Evolutionary conservation across 1,140 invertebrate species (phyloP), one percentile per base, ranked within the genome.

Genomic region (Laupala kohalensis): DNA sequence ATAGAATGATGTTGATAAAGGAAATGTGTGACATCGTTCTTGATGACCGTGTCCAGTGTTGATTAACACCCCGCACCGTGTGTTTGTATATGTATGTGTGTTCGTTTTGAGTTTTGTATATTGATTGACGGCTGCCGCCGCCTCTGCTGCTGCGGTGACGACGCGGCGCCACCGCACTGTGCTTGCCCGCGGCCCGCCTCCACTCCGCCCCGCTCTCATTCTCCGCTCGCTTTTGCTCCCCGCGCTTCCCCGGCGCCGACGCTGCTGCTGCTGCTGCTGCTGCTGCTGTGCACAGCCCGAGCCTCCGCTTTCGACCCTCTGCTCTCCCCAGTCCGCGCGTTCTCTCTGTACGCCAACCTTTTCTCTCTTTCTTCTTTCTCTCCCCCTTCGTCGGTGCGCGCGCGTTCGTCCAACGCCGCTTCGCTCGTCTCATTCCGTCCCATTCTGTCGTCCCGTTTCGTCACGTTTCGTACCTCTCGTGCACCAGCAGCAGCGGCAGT

Each of bases 81-180:
- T 53, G 9, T 53, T 53, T 19, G 19, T 53, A 13, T 13, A 53
- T 19, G 37, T 53, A 19, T 53, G 19, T 53, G 37, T 19, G 19
- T 19, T 53, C 37, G 37, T 53, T 53, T 53, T 19, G 37, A 53
- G 37, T 53, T 53, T 53, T 53, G 37, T 53, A 53, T 53, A 53
- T 53, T 53, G 37, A 53, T 53, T 53, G 37, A 53, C 37, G 37
- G 37, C 9, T 19, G 9, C 37, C 37, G 78, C 80, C 81, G 81
- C n/a, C n/a, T n/a, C n/a, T n/a, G n/a, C n/a, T n/a, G 80, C 80
- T 81, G 80, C 80, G 78, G 80, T 78, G 78, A 79, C 77, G 77
- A 78, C 75, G 75, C 77, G 78, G 77, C 79, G 74, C 78, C 78
- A 78, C 77, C 78, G 77, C 79, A 79, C 80, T n/a, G n/a, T n/a